Conservation (phyloP, 2,888 invertebrate genomes). For the Stomorhina lunata region DNA sequence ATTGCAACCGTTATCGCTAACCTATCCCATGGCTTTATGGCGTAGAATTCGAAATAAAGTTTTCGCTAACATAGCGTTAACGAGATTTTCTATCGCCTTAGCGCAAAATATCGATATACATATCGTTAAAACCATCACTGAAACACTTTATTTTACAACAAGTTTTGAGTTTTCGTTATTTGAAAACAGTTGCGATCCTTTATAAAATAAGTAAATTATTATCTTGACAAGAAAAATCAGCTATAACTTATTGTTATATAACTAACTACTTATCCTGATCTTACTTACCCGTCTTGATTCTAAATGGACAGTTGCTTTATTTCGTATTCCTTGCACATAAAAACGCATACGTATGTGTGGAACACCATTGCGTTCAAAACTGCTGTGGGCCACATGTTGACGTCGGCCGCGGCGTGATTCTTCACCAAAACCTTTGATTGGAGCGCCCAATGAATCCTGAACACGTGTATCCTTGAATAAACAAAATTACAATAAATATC, state of each 20-base stretch:
- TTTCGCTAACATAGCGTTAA: no score
- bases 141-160: no score
- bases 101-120: no score
- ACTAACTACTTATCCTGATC: background rate
- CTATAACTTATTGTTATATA: background rate
- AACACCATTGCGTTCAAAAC: constrained; percentile 87
- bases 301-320: constrained; percentile 90
- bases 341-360: constrained; percentile 94
- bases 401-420: constrained; percentile 90
- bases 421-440: constrained; percentile 94
- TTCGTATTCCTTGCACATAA: constrained; percentile 90
- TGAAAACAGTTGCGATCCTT: no score
- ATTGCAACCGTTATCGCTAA: no score
- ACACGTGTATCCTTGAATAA: constrained; percentile 84
- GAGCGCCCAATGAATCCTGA: constrained; percentile 91
- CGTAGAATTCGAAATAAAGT: no score
- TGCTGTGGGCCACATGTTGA: constrained; percentile 89
- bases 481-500: background rate
- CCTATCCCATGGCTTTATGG: no score
- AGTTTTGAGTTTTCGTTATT: no score
- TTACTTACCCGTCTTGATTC: constrained; percentile 89
- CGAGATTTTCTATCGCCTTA: no score
- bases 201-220: no score
- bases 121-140: no score
- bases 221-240: background rate